Conservation (phyloP, 2,888 invertebrate genomes). For the Galerucella pusilla region DNA sequence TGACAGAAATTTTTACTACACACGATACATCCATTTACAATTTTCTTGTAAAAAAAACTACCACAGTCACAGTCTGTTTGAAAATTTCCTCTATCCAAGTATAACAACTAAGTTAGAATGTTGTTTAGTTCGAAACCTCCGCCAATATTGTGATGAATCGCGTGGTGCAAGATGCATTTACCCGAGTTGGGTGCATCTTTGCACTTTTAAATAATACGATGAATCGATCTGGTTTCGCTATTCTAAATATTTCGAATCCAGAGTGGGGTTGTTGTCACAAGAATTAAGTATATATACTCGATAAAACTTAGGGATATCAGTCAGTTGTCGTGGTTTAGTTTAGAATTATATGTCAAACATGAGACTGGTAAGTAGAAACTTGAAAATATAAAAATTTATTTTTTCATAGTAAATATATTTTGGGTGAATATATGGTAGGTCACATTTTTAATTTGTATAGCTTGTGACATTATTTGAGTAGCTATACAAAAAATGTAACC, state of each 20-base stretch:
- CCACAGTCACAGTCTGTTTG: not conserved
- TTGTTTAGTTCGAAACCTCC: not conserved
- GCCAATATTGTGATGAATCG: not conserved
- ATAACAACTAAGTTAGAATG: not conserved
- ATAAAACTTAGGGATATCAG: constrained; percentile 51
- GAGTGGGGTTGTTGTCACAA: constrained; percentile 57
- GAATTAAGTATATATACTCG: constrained; percentile 58
- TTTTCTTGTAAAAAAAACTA: not conserved
- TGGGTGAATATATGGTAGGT: too few relatives aligned
- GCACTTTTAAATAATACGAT: constrained; percentile 56
- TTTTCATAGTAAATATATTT: too few relatives aligned
- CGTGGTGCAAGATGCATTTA: constrained; percentile 25
- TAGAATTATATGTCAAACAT: constrained; percentile 43
- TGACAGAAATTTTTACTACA: constrained; percentile 26
- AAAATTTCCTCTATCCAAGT: not conserved
- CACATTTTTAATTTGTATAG: too few relatives aligned
- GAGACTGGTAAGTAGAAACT: constrained; percentile 48
- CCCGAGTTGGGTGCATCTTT: constrained; percentile 44
- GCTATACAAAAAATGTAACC: too few relatives aligned
- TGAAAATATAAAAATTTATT: constrained; percentile 6
- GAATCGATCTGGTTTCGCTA: constrained; percentile 59
- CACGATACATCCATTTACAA: constrained; percentile 17
- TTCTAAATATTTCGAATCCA: constrained; percentile 56
- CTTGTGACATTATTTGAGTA: too few relatives aligned
- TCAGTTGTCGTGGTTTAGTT: constrained; percentile 43